Conservation (phyloP, 2,797 vertebrate species). For the Australoheros facetus region DNA sequence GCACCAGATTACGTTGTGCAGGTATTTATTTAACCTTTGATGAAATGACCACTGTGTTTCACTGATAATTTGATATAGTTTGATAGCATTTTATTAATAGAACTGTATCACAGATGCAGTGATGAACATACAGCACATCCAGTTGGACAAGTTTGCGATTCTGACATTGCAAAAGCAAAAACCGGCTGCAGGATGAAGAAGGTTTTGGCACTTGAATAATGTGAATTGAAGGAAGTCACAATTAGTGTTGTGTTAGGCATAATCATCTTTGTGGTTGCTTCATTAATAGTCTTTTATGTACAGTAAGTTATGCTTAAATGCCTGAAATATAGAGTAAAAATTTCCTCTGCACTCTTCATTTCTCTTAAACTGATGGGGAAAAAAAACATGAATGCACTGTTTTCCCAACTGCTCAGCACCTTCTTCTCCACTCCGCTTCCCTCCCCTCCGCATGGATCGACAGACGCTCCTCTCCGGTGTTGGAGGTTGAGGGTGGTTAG, state of each 20-base stretch:
- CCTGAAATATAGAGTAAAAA: neutral
- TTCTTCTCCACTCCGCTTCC: neutral
- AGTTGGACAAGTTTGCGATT: neutral
- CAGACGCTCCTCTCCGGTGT: slow-evolving; percentile 29
- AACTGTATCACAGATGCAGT: neutral
- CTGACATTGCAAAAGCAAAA: neutral
- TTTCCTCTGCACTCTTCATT: neutral
- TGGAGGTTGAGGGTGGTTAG: slow-evolving; percentile 66
- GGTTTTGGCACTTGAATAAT: slow-evolving; percentile 3
- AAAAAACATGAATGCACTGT: neutral
- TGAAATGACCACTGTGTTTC: neutral
- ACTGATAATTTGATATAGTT: neutral
- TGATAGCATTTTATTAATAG: neutral
- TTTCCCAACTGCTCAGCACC: neutral
- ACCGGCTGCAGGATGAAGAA: neutral
- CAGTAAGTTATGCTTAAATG: neutral
- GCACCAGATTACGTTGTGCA: neutral
- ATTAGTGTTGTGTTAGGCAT: neutral
- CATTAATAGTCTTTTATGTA: neutral
- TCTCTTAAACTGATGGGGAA: neutral
- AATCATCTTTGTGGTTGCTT: neutral
- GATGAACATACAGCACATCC: neutral
- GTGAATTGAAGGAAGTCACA: neutral
- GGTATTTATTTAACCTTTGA: no score
- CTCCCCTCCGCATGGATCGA: slow-evolving; percentile 19